phyloP scores from a whole-genome alignment of 2,888 invertebrate genomes.

The Hanleya hanleyi region DNA sequence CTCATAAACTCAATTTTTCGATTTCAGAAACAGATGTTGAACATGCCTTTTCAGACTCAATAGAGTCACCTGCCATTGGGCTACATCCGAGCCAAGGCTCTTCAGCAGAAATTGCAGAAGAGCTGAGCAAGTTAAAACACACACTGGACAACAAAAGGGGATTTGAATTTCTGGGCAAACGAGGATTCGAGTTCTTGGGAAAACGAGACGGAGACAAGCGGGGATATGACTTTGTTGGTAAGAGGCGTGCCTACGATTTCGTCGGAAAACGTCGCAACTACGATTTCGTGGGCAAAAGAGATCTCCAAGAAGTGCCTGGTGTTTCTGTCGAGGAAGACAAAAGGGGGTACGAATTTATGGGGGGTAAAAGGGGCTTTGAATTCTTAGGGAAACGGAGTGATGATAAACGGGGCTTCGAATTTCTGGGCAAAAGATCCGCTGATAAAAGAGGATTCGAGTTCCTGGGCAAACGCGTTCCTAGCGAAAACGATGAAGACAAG shows the following conservation, averaged over 20 bases:
- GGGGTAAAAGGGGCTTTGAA: slow-evolving; percentile 20
- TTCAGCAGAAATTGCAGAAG: background rate
- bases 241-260: slow-evolving; percentile 3
- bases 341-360: slow-evolving; percentile 11
- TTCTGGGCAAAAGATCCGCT: slow-evolving; percentile 37
- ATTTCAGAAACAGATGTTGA: background rate
- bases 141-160: background rate
- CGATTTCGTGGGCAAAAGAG: background rate
- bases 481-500: too few species aligned
- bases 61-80: background rate
- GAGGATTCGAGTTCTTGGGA: slow-evolving; percentile 10
- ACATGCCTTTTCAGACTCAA: background rate
- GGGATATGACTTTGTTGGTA: background rate
- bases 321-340: background rate
- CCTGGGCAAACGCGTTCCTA: too few species aligned
- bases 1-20: too few species aligned
- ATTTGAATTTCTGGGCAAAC: slow-evolving; percentile 6
- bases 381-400: slow-evolving; percentile 31
- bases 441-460: background rate
- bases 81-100: too few species aligned
- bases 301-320: background rate
- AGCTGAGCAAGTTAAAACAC: background rate
- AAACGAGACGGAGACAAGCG: background rate
- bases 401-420: slow-evolving; percentile 41
- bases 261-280: background rate